Base-by-base conservation (phyloP, 2,888 invertebrate genomes). In the Melanargia galathea region DNA sequence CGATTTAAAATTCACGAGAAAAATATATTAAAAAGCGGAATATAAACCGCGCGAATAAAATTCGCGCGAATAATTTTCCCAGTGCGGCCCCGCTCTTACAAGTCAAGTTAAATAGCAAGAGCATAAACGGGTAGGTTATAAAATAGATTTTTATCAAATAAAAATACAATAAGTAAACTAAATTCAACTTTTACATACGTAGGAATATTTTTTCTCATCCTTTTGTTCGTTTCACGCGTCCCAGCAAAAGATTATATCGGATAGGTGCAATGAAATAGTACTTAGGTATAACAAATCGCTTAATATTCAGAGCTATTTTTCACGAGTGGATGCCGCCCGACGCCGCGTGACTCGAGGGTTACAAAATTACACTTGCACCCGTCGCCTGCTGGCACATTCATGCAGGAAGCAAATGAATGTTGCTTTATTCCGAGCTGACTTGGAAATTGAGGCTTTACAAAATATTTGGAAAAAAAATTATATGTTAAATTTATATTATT, bases 301-400 rank as follows among this genome's bases (percentile, higher is more conserved):
- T 72, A 71, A 72, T 71, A 71, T 71, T 69, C 67, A 69, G 69
- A 66, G 72, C 71, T 69, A 71, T 72, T 72, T 72, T 71, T 72
- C 71, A 72, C 70, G 65, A 67, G 67, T 65, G 64, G 68, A 65
- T 69, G 69, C 67, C 69, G 64, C 66, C 61, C 48, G 60, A 58
- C 56, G 69, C 58, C 63, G 54, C 66, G 67, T 67, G 60, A 60
- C 64, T 67, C 60, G 71, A 69, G 72, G 70, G 71, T 66, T 63
- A 66, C 69, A 69, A 72, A 71, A 72, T 72, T 70, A 71, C 71
- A 68, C 65, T 68, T 66, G 67, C 70, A 68, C 66, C 68, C 64
- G 69, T 65, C 63, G 65, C 67, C 46, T 18, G 57, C 52, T 60
- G 51, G 43, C 62, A 64, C 64, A 46, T 64, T 66, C 57, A 63